Conservation (phyloP, 2,888 invertebrate genomes). For the Apotomis betuletana region DNA sequence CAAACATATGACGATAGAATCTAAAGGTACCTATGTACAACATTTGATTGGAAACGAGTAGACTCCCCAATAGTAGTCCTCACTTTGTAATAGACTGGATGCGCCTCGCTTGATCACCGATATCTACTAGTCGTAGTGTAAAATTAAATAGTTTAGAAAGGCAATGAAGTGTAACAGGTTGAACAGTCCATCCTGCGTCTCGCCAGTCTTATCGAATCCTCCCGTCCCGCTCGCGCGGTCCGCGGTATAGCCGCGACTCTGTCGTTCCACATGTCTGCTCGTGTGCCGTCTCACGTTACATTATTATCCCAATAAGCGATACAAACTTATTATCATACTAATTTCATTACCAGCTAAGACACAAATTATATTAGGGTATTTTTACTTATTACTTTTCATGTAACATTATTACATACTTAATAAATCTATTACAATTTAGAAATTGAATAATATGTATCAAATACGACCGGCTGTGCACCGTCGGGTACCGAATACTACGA, state of each 20-base stretch:
- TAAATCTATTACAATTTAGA: conserved; percentile 81
- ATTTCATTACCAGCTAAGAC: conserved; percentile 81
- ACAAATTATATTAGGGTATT: conserved; percentile 81
- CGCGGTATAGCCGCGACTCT: conserved; percentile 14
- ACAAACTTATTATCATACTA: conserved; percentile 79
- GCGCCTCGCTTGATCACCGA: conserved; percentile 75
- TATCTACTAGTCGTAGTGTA: conserved; percentile 61
- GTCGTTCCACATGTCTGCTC: conserved; percentile 49
- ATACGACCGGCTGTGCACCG: conserved; percentile 80
- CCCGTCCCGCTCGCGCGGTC: conserved; percentile 33
- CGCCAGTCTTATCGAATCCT: conserved; percentile 37
- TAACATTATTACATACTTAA: conserved; percentile 80
- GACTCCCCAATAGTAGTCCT: conserved; percentile 60
- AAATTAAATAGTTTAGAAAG: conserved; percentile 58
- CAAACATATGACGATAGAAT: conserved; percentile 82
- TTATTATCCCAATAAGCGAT: conserved; percentile 67
- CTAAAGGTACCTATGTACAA: conserved; percentile 81
- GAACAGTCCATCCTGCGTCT: conserved; percentile 46
- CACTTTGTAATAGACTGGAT: conserved; percentile 68
- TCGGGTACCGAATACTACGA: conserved; percentile 74
- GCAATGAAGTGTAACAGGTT: conserved; percentile 58
- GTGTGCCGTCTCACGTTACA: conserved; percentile 59
- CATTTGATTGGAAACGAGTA: conserved; percentile 68
- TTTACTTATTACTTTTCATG: conserved; percentile 76
- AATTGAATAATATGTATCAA: conserved; percentile 82